These are phyloP conservation scores for Heliothis subflexa DNA, from an alignment of 1,140 invertebrate genomes.

Conservation along the genomic window DNA sequence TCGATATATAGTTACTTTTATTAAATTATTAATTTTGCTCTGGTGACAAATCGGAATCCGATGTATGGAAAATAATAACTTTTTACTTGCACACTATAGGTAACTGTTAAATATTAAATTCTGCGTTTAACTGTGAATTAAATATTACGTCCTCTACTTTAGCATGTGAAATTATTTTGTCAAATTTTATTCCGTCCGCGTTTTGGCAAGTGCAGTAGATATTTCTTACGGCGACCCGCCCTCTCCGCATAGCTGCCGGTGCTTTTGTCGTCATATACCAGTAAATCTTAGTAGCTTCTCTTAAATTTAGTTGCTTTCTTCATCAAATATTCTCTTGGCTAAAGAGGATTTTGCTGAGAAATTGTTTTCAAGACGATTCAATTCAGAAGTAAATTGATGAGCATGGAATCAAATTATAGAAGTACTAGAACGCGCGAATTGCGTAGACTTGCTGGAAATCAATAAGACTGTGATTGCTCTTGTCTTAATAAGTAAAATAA, in stretches of 20 bases:
- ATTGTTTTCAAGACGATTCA: conserved; percentile 18
- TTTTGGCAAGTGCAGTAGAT: conserved; percentile 58
- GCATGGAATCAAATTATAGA: background rate
- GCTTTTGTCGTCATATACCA: conserved; percentile 60
- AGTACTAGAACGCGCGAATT: background rate
- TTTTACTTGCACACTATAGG: too few relatives aligned
- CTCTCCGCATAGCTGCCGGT: conserved; percentile 50
- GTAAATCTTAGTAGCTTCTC: conserved; percentile 58
- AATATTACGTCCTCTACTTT: background rate
- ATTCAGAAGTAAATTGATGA: conserved; percentile 13
- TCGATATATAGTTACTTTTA: too few relatives aligned
- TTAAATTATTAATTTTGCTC: too few relatives aligned
- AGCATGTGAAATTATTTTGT: conserved; percentile 44
- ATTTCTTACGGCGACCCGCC: conserved; percentile 58
- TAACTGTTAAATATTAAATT: background rate
- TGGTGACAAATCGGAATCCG: too few relatives aligned
- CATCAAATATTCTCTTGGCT: conserved; percentile 42
- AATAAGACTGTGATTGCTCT: background rate
- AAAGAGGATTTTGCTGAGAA: conserved; percentile 34
- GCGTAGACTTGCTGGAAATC: background rate
- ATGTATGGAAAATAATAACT: too few relatives aligned
- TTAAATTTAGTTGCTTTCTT: conserved; percentile 47
- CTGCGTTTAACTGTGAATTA: background rate
- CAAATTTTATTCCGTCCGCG: conserved; percentile 41
- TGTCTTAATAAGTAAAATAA: background rate